These are phyloP conservation scores for Ceratotherium simum DNA, from an alignment of 2,113 vertebrate species.

Conservation along the genomic window DNA sequence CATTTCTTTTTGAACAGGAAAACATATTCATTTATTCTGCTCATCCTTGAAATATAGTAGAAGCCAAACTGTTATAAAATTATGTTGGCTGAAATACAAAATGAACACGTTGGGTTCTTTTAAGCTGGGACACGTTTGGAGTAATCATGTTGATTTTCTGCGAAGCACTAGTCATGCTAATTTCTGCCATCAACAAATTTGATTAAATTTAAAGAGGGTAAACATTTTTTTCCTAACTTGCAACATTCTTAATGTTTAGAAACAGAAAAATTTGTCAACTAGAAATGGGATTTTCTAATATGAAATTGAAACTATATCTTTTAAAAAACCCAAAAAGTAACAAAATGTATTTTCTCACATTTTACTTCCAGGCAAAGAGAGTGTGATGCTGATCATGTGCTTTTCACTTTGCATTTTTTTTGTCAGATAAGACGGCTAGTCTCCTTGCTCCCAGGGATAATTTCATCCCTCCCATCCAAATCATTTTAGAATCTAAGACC, in stretches of 20 bases:
- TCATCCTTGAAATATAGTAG: conserved; percentile 57
- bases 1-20: conserved; percentile 52
- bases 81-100: conserved; percentile 66
- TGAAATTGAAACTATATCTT: background rate
- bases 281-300: conserved; percentile 50
- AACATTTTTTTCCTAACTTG: conserved; percentile 69
- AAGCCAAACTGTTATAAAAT: conserved; percentile 62
- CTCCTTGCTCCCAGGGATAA: background rate
- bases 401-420: background rate
- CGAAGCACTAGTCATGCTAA: conserved; percentile 76
- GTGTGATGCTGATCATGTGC: background rate
- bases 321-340: background rate
- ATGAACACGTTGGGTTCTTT: conserved; percentile 49
- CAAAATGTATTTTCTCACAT: background rate
- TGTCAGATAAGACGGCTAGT: background rate
- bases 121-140: conserved; percentile 52
- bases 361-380: background rate
- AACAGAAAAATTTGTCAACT: conserved; percentile 71
- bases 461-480: background rate
- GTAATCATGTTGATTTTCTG: conserved; percentile 78
- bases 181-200: conserved; percentile 80
- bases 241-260: conserved; percentile 72
- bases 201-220: conserved; percentile 79
- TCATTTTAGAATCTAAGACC: conserved; percentile 12
- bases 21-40: conserved; percentile 43